These are phyloP conservation scores for Panthera leo DNA, from an alignment of 2,113 vertebrate species.

Conservation along the genomic window DNA sequence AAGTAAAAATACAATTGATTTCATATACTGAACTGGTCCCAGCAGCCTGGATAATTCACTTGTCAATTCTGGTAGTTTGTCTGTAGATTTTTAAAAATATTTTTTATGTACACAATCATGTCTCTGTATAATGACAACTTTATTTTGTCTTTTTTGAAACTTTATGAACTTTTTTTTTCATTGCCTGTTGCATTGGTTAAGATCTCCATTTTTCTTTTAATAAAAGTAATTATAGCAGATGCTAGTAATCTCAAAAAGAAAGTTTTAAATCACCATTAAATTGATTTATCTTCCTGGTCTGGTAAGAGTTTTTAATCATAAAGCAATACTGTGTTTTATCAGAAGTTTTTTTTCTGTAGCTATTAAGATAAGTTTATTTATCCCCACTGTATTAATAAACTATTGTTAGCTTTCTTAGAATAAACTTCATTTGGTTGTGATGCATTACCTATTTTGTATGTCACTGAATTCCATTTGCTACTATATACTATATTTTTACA, in stretches of 20 bases:
- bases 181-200: not conserved
- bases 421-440: not conserved
- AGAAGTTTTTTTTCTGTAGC: not conserved
- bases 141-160: not conserved
- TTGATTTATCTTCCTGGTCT: not conserved
- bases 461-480: not conserved
- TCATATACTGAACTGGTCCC: not conserved
- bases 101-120: not conserved
- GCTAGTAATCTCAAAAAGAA: not conserved
- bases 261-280: not conserved
- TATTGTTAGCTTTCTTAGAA: not conserved
- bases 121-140: not conserved
- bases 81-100: not conserved
- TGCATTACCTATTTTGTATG: not conserved
- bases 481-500: not conserved
- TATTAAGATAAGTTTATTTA: not conserved
- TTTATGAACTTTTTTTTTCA: not conserved
- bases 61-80: not conserved
- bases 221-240: not conserved
- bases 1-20: not conserved
- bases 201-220: slow-evolving; percentile 22
- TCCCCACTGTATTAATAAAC: not conserved
- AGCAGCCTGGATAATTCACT: not conserved
- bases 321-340: not conserved
- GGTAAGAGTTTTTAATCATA: not conserved